phyloP scores from a whole-genome alignment of 2,888 invertebrate genomes.

The Brenthis daphne region DNA sequence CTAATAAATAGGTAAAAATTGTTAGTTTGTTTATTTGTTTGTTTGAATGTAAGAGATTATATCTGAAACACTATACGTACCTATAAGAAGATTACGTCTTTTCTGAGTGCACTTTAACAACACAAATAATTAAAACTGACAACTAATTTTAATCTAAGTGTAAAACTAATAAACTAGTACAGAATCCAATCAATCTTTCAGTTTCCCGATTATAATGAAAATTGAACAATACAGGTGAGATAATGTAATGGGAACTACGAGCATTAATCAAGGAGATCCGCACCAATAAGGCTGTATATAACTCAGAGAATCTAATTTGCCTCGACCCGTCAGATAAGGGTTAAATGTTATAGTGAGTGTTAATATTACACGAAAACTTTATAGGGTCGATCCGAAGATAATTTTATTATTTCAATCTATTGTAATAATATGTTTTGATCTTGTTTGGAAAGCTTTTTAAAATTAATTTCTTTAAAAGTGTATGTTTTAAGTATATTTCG shows the following conservation, averaged over 20 bases:
- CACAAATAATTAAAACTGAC: too few relatives aligned
- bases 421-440: slow-evolving; percentile 2
- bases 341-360: slow-evolving; percentile 45
- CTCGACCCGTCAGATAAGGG: slow-evolving; percentile 42
- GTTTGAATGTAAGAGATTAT: too few relatives aligned
- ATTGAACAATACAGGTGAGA: slow-evolving; percentile 37
- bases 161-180: slow-evolving; percentile 3
- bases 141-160: too few relatives aligned
- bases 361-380: slow-evolving; percentile 45
- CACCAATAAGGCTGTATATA: slow-evolving; percentile 47
- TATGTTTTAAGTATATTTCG: too few relatives aligned
- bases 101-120: too few relatives aligned
- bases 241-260: slow-evolving; percentile 39
- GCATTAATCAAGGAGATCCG: slow-evolving; percentile 46
- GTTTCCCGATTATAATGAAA: slow-evolving; percentile 26
- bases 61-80: too few relatives aligned
- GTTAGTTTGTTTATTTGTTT: too few relatives aligned
- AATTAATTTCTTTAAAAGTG: too few relatives aligned
- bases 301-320: slow-evolving; percentile 47
- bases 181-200: slow-evolving; percentile 15
- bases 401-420: slow-evolving; percentile 36
- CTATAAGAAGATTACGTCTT: too few relatives aligned
- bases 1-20: too few relatives aligned
- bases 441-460: too few relatives aligned
- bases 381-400: slow-evolving; percentile 32